These are phyloP conservation scores for Patella ulyssiponensis DNA, from an alignment of 2,888 invertebrate genomes.

Conservation along the genomic window DNA sequence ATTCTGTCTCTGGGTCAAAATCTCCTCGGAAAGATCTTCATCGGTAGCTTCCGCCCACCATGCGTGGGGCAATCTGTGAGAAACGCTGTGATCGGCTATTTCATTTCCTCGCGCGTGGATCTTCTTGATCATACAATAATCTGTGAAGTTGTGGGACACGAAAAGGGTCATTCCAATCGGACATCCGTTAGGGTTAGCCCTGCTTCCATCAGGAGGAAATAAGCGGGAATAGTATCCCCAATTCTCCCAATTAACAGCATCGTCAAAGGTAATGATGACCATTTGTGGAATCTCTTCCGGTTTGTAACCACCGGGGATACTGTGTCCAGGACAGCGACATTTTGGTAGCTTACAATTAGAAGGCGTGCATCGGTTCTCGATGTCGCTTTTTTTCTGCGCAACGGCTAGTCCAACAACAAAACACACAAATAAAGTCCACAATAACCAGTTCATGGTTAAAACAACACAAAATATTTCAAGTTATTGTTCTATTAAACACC, in stretches of 20 bases:
- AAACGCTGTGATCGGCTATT: conserved; percentile 60
- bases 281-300: conserved; percentile 59
- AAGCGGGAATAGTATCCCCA: conserved; percentile 43
- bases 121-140: conserved; percentile 86
- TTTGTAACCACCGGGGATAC: conserved; percentile 34
- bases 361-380: conserved; percentile 22
- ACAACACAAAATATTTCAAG: background rate
- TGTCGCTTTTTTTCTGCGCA: background rate
- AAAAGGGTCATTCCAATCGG: conserved; percentile 93
- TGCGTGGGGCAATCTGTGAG: conserved; percentile 74
- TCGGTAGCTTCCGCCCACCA: conserved; percentile 77
- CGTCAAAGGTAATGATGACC: conserved; percentile 63
- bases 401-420: background rate
- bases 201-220: conserved; percentile 49
- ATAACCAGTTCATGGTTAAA: no score
- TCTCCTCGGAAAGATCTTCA: conserved; percentile 51
- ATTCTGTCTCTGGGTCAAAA: conserved; percentile 55
- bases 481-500: background rate
- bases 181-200: conserved; percentile 79
- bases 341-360: conserved; percentile 49
- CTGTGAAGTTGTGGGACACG: conserved; percentile 99
- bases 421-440: no score
- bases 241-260: conserved; percentile 57
- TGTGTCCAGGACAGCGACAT: conserved; percentile 54
- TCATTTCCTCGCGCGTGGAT: conserved; percentile 59